phyloP scores from a whole-genome alignment of 2,888 invertebrate genomes.

The Hirtodrosophila trivittata region DNA sequence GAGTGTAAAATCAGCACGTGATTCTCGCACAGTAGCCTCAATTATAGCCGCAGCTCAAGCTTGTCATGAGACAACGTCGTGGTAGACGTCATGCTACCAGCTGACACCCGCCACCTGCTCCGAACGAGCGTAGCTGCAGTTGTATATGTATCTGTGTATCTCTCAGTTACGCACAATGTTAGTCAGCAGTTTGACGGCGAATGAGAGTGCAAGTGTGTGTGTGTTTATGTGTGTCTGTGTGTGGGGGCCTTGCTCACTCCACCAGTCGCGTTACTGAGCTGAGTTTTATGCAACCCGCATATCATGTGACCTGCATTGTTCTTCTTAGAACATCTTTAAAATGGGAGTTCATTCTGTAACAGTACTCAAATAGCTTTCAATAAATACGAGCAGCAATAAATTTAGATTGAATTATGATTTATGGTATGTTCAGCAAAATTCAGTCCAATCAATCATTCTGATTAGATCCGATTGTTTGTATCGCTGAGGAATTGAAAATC shows the following conservation, averaged over 20 bases:
- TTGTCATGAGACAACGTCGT: constrained; percentile 60
- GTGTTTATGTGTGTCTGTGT: constrained; percentile 23
- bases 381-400: constrained; percentile 38
- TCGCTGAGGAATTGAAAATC: constrained; percentile 37
- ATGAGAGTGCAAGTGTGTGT: constrained; percentile 20
- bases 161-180: constrained; percentile 53
- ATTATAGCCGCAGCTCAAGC: constrained; percentile 16
- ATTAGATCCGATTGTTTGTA: constrained; percentile 47
- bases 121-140: constrained; percentile 25
- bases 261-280: constrained; percentile 55
- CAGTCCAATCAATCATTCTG: constrained; percentile 63
- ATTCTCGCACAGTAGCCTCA: constrained; percentile 33
- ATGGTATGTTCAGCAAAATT: constrained; percentile 50
- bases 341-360: not conserved
- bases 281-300: constrained; percentile 70
- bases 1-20: constrained; percentile 53
- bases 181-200: constrained; percentile 38
- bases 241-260: constrained; percentile 32
- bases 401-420: constrained; percentile 66
- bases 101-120: constrained; percentile 35
- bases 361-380: constrained; percentile 26
- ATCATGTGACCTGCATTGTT: constrained; percentile 64
- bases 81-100: constrained; percentile 44
- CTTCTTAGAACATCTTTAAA: constrained; percentile 24
- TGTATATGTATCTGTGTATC: constrained; percentile 48